Base-by-base conservation (phyloP, 1,140 invertebrate species). In the Penaeus chinensis region DNA sequence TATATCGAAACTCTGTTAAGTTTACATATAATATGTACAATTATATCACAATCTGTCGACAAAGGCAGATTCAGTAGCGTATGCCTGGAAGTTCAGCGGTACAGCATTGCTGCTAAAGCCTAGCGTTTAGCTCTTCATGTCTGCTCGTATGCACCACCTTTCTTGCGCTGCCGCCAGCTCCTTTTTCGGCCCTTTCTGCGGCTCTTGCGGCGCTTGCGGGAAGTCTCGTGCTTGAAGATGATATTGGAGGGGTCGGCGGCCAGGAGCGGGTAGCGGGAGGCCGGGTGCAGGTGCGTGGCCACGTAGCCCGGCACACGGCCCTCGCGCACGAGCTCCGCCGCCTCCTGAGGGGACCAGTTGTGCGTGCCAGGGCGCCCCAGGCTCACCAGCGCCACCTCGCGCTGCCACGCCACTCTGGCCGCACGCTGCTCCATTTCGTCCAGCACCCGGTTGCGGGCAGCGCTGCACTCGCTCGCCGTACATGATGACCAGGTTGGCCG, bases 231-330 rank as follows among this genome's bases (percentile, higher is more conserved):
- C 63, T 87, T 89, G 77, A 90, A 90, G 42, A 90, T 95, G 11
- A 99, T 96, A 93, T 99, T 99, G 62, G 97, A 97, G 32, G 97
- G 97, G 93, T 99, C 98, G 91, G 99, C 97, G 8, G 98, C 97
- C 11, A 99, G 93, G 91, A 97, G 96, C 0, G 98, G 97, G 93
- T 96, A 98, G 89, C 95, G 94, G 90, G 96, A 95, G 74, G 98
- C 95, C 91, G 96, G 96, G 92, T 98, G 96, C 80, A 98, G 96
- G 91, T 98, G 97, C 0, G 96, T 94, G 37, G 97, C 96, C 76
- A 96, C 95, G 93, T 97, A 98, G 11, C 97, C 97, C 91, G 97
- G 95, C 0, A 99, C 97, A 24, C 95, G 94, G 0, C 98, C 98
- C 61, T 96, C 95, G 0, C 95, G 95, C 11, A 97, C 94, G 22